A percentile compares a stretch with the other conserved stretches of the same genome.
These are phyloP conservation scores for Lydus trimaculatus DNA, from an alignment of 2,888 invertebrate species.

Conservation along the genomic window DNA sequence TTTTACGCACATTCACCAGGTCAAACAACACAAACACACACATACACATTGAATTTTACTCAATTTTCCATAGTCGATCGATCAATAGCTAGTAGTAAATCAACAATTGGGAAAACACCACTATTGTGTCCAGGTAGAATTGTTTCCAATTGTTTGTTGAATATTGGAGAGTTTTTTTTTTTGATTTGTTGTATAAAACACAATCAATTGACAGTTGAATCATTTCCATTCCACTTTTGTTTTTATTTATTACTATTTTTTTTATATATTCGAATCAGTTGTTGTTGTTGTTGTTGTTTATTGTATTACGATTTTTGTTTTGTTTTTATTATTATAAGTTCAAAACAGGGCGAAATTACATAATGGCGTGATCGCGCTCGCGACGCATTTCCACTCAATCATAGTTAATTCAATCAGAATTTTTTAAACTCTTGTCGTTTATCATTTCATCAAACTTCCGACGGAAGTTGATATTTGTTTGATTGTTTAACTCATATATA, in stretches of 20 bases:
- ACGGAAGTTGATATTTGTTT: conserved; percentile 21
- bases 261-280: background rate
- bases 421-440: conserved; percentile 10
- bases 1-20: conserved; percentile 10
- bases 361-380: background rate
- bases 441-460: conserved; percentile 26
- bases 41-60: background rate
- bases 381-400: background rate
- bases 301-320: background rate
- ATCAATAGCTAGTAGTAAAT: background rate
- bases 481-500: background rate
- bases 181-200: background rate
- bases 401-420: conserved; percentile 19
- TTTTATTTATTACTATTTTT: background rate
- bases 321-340: background rate
- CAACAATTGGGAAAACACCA: background rate
- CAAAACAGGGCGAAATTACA: background rate
- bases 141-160: conserved; percentile 1
- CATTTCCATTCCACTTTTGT: background rate
- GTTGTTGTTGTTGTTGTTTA: background rate
- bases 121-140: background rate
- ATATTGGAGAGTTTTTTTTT: background rate
- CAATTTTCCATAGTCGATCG: conserved; percentile 1
- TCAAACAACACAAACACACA: conserved; percentile 10
- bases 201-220: background rate